Percentiles rank a stretch among this genome's conserved stretches.
phyloP scores from a whole-genome alignment of 2,797 vertebrate species.

The Tympanoctomys barrerae region DNA sequence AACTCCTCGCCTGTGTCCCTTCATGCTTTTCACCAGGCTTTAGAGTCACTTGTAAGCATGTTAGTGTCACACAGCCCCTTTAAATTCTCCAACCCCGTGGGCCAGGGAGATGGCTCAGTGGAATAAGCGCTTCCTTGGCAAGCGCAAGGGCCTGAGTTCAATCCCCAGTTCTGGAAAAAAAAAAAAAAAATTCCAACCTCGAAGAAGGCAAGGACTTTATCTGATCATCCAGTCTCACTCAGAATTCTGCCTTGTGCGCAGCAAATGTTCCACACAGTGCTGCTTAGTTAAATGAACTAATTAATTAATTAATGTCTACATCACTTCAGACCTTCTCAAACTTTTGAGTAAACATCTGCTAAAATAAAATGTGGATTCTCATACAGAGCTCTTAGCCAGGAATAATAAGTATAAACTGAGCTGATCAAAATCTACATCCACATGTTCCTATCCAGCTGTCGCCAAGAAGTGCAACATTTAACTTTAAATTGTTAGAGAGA shows the following conservation, averaged over 20 bases:
- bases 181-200: not conserved
- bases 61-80: too few relatives aligned
- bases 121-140: too few relatives aligned
- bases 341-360: not conserved
- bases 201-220: not conserved
- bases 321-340: not conserved
- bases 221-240: not conserved
- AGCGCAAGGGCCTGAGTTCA: too few relatives aligned
- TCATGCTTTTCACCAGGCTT: not conserved
- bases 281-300: not conserved
- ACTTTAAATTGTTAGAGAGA: not conserved
- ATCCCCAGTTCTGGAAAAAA: too few relatives aligned
- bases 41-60: not conserved
- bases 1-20: not conserved
- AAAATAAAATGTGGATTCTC: constrained; percentile 9
- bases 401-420: constrained; percentile 26
- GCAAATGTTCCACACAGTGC: not conserved
- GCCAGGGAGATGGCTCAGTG: too few relatives aligned
- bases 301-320: constrained; percentile 5
- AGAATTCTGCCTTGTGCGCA: not conserved
- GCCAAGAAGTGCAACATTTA: not conserved
- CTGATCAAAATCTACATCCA: not conserved
- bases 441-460: not conserved
- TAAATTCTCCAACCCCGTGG: too few relatives aligned
- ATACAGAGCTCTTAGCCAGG: not conserved